Evolutionary conservation across 1,140 invertebrate genomes (phyloP), one percentile per base, ranked within the genome.

Genomic region (Cecropterus lyciades): DNA sequence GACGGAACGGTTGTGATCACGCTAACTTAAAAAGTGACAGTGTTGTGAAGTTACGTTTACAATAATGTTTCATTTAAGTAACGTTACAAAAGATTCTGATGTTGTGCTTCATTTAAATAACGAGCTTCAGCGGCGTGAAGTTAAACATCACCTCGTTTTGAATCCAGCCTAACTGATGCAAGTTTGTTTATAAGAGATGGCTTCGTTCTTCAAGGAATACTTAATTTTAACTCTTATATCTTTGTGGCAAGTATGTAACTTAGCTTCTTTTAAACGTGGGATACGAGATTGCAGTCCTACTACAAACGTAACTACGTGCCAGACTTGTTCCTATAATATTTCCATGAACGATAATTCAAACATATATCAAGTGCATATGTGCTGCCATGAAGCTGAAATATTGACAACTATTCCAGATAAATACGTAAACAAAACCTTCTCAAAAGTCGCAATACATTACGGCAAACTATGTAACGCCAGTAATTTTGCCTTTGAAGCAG

Each of bases 271-370:
- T 7, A 87, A 84, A 67, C 67, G 75, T 13, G 82, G 80, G 69
- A 70, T 72, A 69, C 84, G 83, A 75, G 67, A 60, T 11, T 83
- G 82, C 68, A 64, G 24, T 64, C 11, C 20, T 4, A 13, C 7
- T 30, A 17, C 14, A 67, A 62, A 55, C 73, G 69, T 67, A 81
- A 75, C 65, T 13, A 55, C 70, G 30, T 84, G 80, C 70, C 59
- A 82, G 75, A 70, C 59, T 60, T 92, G 86, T 77, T 81, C 81
- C 6, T 89, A 84, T 48, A 86, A 82, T 65, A 67, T 92, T 17
- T 80, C 80, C 33, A 53, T 89, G 15, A 88, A 77, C 74, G 83
- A 87, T n/a, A 83, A 73, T 63, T 60, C 68, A 52, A 80, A 80
- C 60, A 55, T 70, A 45, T 65, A 77, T 69, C 69, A 79, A 52